Conservation (phyloP, 2,888 invertebrate species). For the Erebia epiphron region DNA sequence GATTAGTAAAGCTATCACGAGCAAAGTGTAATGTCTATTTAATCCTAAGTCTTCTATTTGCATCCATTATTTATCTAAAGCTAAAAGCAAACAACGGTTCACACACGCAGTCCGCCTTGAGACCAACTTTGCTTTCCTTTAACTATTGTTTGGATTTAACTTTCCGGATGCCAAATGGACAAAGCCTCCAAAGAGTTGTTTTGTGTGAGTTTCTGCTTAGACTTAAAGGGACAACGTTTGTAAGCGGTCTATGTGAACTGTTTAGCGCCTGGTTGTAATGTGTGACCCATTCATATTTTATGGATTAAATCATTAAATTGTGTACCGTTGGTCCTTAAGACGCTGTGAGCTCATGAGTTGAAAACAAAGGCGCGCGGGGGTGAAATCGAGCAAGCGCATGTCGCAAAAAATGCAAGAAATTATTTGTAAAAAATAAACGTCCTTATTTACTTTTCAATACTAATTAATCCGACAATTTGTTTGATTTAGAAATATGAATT, state of each 20-base stretch:
- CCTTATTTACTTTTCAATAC: no score
- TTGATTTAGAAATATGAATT: no score
- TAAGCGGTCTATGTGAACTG: slow-evolving; percentile 14
- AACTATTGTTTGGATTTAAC: slow-evolving; percentile 78
- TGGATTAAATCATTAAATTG: not conserved
- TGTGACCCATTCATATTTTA: slow-evolving; percentile 10
- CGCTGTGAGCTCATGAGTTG: no score
- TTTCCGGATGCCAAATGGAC: slow-evolving; percentile 73
- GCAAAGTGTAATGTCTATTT: slow-evolving; percentile 50
- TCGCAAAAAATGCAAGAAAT: no score
- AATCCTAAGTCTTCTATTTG: slow-evolving; percentile 25
- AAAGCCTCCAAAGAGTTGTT: slow-evolving; percentile 75
- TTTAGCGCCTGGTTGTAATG: not conserved
- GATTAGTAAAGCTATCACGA: not conserved
- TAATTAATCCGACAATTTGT: no score
- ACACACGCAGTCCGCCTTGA: slow-evolving; percentile 60
- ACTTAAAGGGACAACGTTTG: slow-evolving; percentile 76
- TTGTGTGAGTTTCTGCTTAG: slow-evolving; percentile 66
- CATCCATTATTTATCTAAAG: slow-evolving; percentile 18
- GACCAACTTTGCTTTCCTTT: slow-evolving; percentile 74
- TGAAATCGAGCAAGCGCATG: no score
- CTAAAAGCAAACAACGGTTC: slow-evolving; percentile 17
- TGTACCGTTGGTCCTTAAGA: not conserved
- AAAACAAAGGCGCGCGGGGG: no score
- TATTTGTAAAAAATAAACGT: no score